These are phyloP conservation scores for Heliconius hortense DNA, from an alignment of 2,888 invertebrate genomes.

Conservation along the genomic window DNA sequence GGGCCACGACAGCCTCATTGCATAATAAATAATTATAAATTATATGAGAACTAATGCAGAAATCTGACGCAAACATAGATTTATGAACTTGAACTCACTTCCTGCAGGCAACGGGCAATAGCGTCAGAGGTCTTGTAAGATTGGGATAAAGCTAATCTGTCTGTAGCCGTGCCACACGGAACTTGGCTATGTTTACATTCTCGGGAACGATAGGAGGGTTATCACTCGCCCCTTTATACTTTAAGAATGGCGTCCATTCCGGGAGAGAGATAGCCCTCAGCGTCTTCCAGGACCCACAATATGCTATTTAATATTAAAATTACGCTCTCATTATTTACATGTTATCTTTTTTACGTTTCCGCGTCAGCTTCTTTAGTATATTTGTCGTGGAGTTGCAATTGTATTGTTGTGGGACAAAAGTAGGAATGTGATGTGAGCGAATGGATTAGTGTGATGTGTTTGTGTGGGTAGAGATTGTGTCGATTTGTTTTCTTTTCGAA, in stretches of 20 bases:
- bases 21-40: constrained; percentile 1
- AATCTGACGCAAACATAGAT: constrained; percentile 9
- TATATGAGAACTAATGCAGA: not conserved
- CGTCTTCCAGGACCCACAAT: constrained; percentile 6
- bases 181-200: constrained; percentile 57
- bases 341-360: constrained; percentile 40
- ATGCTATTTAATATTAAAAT: constrained; percentile 42
- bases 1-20: not conserved
- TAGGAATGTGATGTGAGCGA: not conserved
- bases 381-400: constrained; percentile 2
- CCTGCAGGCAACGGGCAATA: constrained; percentile 5
- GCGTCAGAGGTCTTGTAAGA: constrained; percentile 34
- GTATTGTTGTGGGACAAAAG: constrained; percentile 20
- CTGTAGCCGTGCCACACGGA: constrained; percentile 41
- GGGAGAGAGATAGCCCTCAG: constrained; percentile 30
- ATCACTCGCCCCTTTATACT: constrained; percentile 60
- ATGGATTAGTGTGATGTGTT: constrained; percentile 2
- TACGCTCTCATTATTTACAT: constrained; percentile 40
- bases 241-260: constrained; percentile 45
- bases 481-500: not conserved
- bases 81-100: constrained; percentile 20
- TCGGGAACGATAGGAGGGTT: constrained; percentile 59
- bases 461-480: not conserved
- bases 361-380: constrained; percentile 23
- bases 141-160: constrained; percentile 33